Percentiles rank a stretch among this genome's conserved stretches.
phyloP scores from a whole-genome alignment of 2,888 invertebrate species.

The Dynastes maya region DNA sequence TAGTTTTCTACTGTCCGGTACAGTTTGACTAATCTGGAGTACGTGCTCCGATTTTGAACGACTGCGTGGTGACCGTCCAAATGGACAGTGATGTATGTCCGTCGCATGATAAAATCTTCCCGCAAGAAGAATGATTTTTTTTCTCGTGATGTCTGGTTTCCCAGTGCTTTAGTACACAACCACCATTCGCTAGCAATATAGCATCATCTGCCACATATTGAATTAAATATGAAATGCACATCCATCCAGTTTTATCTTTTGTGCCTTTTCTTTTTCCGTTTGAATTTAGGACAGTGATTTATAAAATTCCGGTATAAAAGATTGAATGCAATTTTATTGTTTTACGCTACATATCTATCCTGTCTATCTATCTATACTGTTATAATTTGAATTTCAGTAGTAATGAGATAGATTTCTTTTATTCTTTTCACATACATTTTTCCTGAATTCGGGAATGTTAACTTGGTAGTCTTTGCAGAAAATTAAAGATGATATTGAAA shows the following conservation, averaged over 20 bases:
- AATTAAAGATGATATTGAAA: too few relatives aligned
- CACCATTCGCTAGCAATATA: neutral
- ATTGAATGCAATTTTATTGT: neutral
- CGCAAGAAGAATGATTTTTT: slow-evolving; percentile 60
- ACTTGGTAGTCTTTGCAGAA: too few relatives aligned
- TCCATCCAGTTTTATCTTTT: slow-evolving; percentile 31
- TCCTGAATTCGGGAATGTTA: too few relatives aligned
- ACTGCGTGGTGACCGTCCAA: slow-evolving; percentile 57
- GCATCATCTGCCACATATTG: slow-evolving; percentile 42
- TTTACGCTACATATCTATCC: neutral
- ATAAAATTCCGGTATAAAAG: slow-evolving; percentile 4
- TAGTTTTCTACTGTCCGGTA: slow-evolving; percentile 61
- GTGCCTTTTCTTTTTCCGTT: neutral
- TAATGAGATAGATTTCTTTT: neutral
- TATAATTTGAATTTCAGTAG: too few relatives aligned
- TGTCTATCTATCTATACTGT: too few relatives aligned
- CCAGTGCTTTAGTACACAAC: slow-evolving; percentile 39
- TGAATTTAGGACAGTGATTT: slow-evolving; percentile 28
- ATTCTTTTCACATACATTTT: too few relatives aligned
- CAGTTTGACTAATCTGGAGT: slow-evolving; percentile 65
- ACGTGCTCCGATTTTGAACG: slow-evolving; percentile 61
- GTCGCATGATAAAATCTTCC: slow-evolving; percentile 65
- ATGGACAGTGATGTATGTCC: slow-evolving; percentile 65
- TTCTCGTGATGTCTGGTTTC: slow-evolving; percentile 54
- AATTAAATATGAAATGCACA: slow-evolving; percentile 51